Evolutionary conservation across 2,113 vertebrate genomes (phyloP), one percentile per base, ranked within the genome.

Genomic region (Coptodon bakossiorum): DNA sequence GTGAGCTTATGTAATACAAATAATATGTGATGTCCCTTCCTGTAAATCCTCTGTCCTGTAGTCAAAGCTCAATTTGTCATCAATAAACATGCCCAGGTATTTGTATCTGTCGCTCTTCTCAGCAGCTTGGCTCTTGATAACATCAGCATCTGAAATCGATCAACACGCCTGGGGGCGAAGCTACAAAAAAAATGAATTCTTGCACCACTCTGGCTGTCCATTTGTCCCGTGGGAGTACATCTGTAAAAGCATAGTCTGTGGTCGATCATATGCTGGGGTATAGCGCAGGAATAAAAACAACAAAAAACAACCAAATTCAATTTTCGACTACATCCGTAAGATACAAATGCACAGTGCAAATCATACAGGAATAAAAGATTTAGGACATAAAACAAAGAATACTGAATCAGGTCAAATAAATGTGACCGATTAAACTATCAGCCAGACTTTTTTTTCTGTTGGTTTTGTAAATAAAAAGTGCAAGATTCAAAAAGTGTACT

Each of bases 71-170:
- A 86, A 59, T 92, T 82, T 92, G 86, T 86, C 84, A 88, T 91
- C 92, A 88, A 92, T 91, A 92, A 85, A 83, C 91, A 91, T 89
- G 86, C 73, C 45, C 82, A 84, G 82, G 57, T 89, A 85, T 87
- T 86, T 89, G 83, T 90, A 84, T 91, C 83, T 86, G 87, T 86
- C 81, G 81, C 48, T 83, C 80, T 24, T 22, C 92, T 90, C 82
- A 90, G 38, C 68, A 61, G 85, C 85, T 59, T 56, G 85, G 83
- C 79, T 89, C 85, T 82, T 24, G 45, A 89, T 89, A 87, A 63
- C 53, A 84, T 57, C 81, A 80, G 86, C 89, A 83, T 92, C 86
- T 93, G 91, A 89, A 93, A 93, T 92, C 83, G 48, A 92, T 93
- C 88, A 38, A 86, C 83, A 80, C 3, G 17, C 87, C 79, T 56